A percentile compares a stretch with the other conserved stretches of the same genome.
These are phyloP conservation scores for Callocephalon fimbriatum DNA, from an alignment of 2,113 vertebrate species.

Conservation along the genomic window DNA sequence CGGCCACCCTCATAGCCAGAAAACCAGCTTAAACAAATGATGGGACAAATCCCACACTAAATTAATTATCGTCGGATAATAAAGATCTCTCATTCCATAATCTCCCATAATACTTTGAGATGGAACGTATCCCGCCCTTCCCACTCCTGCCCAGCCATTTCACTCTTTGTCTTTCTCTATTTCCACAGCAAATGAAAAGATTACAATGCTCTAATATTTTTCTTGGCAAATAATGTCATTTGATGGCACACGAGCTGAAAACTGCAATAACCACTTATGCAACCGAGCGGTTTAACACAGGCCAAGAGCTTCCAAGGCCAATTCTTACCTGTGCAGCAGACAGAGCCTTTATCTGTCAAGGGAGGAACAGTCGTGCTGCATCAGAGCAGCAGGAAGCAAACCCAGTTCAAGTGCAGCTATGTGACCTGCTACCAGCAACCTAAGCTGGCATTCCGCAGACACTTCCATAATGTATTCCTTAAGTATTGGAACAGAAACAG, in stretches of 20 bases:
- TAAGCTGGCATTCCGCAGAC: not conserved
- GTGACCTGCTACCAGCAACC: not conserved
- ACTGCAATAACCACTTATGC: not conserved
- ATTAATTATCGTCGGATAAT: no score
- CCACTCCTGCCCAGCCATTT: not conserved
- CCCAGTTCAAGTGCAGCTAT: not conserved
- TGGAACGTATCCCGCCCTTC: not conserved
- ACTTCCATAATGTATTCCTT: not conserved
- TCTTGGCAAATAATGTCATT: not conserved
- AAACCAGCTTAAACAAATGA: no score
- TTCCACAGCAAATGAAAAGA: not conserved
- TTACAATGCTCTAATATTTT: not conserved
- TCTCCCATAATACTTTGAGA: not conserved
- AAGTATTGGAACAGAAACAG: not conserved
- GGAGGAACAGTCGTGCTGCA: not conserved
- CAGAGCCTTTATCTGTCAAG: not conserved
- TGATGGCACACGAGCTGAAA: not conserved
- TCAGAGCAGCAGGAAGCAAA: not conserved
- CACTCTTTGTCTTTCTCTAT: not conserved
- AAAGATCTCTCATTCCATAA: not conserved
- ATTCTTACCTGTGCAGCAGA: not conserved
- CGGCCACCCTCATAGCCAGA: no score
- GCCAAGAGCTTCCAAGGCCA: not conserved
- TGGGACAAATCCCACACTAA: no score
- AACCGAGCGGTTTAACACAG: not conserved